These are phyloP conservation scores for Heteromyza rotundicornis DNA, from an alignment of 2,888 invertebrate species.

Conservation along the genomic window DNA sequence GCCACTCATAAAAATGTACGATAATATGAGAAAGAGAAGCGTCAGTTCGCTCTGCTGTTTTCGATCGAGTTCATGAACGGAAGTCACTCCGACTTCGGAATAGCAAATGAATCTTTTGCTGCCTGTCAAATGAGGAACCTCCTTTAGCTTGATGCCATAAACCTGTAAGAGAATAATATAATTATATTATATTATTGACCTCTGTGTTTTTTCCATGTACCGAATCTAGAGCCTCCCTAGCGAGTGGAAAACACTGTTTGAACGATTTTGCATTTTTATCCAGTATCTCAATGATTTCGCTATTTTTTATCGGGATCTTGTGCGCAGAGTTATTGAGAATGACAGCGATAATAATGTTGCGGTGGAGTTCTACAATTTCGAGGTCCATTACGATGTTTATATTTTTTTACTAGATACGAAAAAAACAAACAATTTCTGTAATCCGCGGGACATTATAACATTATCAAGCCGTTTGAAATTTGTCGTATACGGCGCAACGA, in stretches of 20 bases:
- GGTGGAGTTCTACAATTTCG: slow-evolving; percentile 26
- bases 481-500: no score
- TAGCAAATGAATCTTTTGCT: slow-evolving; percentile 39
- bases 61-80: slow-evolving; percentile 32
- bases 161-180: no score
- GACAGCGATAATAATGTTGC: slow-evolving; percentile 39
- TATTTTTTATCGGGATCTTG: slow-evolving; percentile 42
- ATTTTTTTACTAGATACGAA: no score
- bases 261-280: slow-evolving; percentile 32
- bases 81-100: slow-evolving; percentile 32
- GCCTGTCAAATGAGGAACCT: slow-evolving; percentile 37
- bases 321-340: slow-evolving; percentile 40
- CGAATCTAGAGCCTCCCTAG: slow-evolving; percentile 32
- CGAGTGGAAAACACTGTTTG: slow-evolving; percentile 28
- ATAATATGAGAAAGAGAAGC: slow-evolving; percentile 44
- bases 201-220: no score
- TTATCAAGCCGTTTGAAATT: no score
- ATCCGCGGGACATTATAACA: no score
- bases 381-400: no score
- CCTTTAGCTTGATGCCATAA: neutral
- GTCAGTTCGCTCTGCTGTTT: slow-evolving; percentile 38
- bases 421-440: no score
- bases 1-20: slow-evolving; percentile 47
- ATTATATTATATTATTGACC: slow-evolving; percentile 22
- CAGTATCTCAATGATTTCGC: slow-evolving; percentile 35